Percentiles rank a stretch among this genome's conserved stretches.
These are phyloP conservation scores for Drosophila punjabiensis DNA, from an alignment of 1,140 invertebrate species.

Conservation along the genomic window DNA sequence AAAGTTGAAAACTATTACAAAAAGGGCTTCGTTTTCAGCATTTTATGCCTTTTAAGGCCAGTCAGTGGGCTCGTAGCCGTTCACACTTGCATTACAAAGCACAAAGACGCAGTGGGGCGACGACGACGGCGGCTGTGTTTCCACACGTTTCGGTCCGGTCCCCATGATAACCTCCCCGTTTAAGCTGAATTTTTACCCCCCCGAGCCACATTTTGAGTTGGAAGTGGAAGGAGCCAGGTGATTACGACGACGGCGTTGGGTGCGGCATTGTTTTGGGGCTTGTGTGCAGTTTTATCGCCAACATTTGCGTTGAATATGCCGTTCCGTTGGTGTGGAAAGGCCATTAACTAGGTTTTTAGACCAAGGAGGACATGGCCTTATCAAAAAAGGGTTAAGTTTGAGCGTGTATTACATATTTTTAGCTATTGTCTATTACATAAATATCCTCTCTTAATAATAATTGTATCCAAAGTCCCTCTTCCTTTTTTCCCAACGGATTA, in stretches of 20 bases:
- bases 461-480: not conserved
- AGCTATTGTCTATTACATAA: not conserved
- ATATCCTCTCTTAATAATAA: not conserved
- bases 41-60: slow-evolving; percentile 21
- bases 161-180: slow-evolving; percentile 32
- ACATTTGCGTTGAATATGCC: slow-evolving; percentile 14
- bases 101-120: slow-evolving; percentile 3
- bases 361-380: slow-evolving; percentile 12
- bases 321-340: slow-evolving; percentile 11
- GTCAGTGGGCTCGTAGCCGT: not conserved
- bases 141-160: slow-evolving; percentile 20
- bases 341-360: slow-evolving; percentile 14
- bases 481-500: not conserved
- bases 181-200: slow-evolving; percentile 39
- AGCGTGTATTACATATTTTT: not conserved
- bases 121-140: slow-evolving; percentile 5
- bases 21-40: slow-evolving; percentile 2
- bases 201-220: slow-evolving; percentile 35
- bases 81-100: slow-evolving; percentile 13
- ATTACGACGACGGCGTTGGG: slow-evolving; percentile 33
- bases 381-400: slow-evolving; percentile 1
- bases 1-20: slow-evolving; percentile 9
- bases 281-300: slow-evolving; percentile 33
- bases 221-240: slow-evolving; percentile 51
- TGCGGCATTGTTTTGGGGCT: slow-evolving; percentile 37